Conservation (phyloP, 2,888 invertebrate species). For the Torymus texanus region DNA sequence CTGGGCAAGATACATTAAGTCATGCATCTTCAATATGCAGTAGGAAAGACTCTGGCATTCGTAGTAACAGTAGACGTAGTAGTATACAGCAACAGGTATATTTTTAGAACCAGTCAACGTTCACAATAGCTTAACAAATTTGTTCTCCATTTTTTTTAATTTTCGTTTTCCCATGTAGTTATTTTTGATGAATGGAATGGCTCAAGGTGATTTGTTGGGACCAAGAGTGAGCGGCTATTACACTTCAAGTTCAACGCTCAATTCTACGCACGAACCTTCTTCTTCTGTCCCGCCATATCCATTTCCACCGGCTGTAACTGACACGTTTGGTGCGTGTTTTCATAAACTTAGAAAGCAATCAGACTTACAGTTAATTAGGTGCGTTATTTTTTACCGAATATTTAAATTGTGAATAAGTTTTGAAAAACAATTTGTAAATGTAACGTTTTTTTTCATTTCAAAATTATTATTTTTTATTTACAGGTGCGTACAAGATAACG, state of each 20-base stretch:
- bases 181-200: slow-evolving; percentile 78
- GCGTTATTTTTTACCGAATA: slow-evolving; percentile 32
- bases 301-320: slow-evolving; percentile 77
- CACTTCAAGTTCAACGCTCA: slow-evolving; percentile 86
- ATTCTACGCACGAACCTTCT: slow-evolving; percentile 73
- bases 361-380: slow-evolving; percentile 88
- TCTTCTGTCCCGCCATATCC: slow-evolving; percentile 76
- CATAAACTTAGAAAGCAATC: slow-evolving; percentile 91
- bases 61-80: slow-evolving; percentile 89
- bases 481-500: slow-evolving; percentile 89
- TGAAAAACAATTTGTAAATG: no score
- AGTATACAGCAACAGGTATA: slow-evolving; percentile 90
- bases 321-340: slow-evolving; percentile 84
- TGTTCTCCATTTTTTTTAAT: background rate
- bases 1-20: slow-evolving; percentile 80
- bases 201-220: slow-evolving; percentile 84
- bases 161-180: slow-evolving; percentile 74
- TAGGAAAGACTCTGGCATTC: slow-evolving; percentile 91
- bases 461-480: background rate
- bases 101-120: background rate
- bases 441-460: no score
- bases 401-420: background rate
- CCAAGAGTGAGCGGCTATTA: slow-evolving; percentile 92
- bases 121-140: background rate
- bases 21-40: slow-evolving; percentile 87